Percentiles rank a stretch among this genome's conserved stretches.
Conservation (phyloP, 2,888 invertebrate species). For the Dolomedes plantarius region DNA sequence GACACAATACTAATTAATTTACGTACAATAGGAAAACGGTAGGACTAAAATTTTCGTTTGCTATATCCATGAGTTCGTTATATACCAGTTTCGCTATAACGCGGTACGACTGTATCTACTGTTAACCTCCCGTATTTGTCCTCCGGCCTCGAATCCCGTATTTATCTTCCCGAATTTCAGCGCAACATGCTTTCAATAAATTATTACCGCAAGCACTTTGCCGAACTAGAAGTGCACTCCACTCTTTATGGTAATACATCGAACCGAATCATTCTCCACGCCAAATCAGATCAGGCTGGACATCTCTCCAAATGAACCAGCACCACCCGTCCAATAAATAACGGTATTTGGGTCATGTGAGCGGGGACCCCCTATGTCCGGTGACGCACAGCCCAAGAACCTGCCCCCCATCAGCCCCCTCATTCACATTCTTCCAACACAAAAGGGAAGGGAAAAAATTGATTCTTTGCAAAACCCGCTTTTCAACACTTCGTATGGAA, state of each 20-base stretch:
- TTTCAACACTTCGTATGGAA: slow-evolving; percentile 64
- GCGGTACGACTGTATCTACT: no score
- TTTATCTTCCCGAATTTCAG: no score
- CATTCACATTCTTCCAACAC: neutral
- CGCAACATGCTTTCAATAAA: no score
- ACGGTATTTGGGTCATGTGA: slow-evolving; percentile 1
- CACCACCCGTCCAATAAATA: neutral
- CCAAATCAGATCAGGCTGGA: neutral
- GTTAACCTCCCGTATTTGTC: no score
- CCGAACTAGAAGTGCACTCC: no score
- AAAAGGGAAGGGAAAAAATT: neutral
- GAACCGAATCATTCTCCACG: neutral
- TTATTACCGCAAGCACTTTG: no score
- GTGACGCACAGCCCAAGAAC: neutral
- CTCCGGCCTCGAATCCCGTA: no score
- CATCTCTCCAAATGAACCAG: neutral
- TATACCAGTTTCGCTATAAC: no score
- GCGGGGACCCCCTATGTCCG: neutral
- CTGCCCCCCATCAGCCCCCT: neutral
- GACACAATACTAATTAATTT: no score
- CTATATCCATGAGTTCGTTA: no score
- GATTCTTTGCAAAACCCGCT: neutral
- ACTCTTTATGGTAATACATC: neutral
- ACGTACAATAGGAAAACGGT: no score
- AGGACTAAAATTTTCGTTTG: no score